Base-by-base conservation (phyloP, 2,797 vertebrate species). In the Macropus fuliginosus region DNA sequence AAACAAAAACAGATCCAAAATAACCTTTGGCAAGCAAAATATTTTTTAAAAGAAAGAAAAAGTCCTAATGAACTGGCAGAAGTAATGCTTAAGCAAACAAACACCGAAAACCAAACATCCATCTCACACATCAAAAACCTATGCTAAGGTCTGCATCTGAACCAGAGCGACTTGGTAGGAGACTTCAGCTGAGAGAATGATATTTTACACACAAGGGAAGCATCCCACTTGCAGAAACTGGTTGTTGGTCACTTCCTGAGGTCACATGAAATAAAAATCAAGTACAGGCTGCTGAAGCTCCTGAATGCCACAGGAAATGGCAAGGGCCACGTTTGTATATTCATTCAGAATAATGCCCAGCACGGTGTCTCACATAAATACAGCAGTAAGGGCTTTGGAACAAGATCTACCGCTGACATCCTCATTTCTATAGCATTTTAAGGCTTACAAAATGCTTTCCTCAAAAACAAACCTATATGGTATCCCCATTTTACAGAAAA, bases 1-100 rank as follows among this genome's bases (percentile, higher is more conserved):
- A 98, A 98, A 98, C 98, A 98, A 98, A 98, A 98, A 98, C 95
- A 98, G 98, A 98, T 98, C 96, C 97, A 98, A 98, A 98, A 98
- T 97, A 98, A 98, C 98, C 97, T 97, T 96, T 98, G 98, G 98
- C 98, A 96, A 97, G 96, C 95, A 87, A 95, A 93, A 97, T 96
- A 89, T 96, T 98, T 97, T 55, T 97, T 97, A 97, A 97, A 98
- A 97, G 98, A 97, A 97, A 97, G 94, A 97, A 95, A 97, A 97
- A 97, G 97, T 97, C 96, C 97, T 96, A 98, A 97, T 93, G 97
- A 97, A 91, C 97, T 98, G 98, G 98, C 98, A 98, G 96, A 95
- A 97, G 96, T 87, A 94, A 97, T 50, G 95, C 97, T 98, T 98
- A 98, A 98, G 94, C 94, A 98, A 98, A 98, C 97, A 98, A 97